These are phyloP conservation scores for Formicarius rufipectus DNA, from an alignment of 2,113 vertebrate genomes.

Conservation along the genomic window DNA sequence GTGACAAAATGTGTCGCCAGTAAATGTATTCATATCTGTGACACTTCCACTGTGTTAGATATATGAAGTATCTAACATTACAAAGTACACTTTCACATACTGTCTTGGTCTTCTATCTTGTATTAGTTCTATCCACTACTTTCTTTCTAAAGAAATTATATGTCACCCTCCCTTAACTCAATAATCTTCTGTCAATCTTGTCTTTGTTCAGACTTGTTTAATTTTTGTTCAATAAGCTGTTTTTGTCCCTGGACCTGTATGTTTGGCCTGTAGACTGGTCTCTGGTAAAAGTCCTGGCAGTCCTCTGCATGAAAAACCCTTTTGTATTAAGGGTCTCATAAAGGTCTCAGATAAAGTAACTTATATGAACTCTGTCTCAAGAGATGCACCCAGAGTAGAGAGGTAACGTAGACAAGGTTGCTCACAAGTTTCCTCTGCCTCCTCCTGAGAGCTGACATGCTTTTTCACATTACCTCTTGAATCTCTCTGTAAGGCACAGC, in stretches of 20 bases:
- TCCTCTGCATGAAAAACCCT: neutral
- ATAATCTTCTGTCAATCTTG: neutral
- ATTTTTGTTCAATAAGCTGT: neutral
- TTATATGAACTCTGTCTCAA: neutral
- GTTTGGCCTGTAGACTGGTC: neutral
- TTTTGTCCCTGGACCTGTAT: neutral
- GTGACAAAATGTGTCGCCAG: conserved; percentile 1
- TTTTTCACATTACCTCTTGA: neutral
- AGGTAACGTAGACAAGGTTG: neutral
- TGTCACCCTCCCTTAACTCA: neutral
- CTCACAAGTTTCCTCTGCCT: neutral
- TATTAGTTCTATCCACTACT: neutral
- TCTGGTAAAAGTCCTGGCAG: neutral
- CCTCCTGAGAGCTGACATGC: neutral
- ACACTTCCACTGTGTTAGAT: neutral
- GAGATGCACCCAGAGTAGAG: neutral
- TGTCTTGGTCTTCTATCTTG: neutral
- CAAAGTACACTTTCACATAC: neutral
- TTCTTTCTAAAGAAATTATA: neutral
- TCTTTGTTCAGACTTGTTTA: neutral
- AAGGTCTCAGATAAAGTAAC: neutral
- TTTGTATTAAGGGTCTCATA: neutral
- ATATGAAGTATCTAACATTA: neutral
- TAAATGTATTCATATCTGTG: neutral
- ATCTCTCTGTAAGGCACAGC: neutral